These are phyloP conservation scores for Cordylochernes scorpioides DNA, from an alignment of 2,888 invertebrate genomes.

Conservation along the genomic window DNA sequence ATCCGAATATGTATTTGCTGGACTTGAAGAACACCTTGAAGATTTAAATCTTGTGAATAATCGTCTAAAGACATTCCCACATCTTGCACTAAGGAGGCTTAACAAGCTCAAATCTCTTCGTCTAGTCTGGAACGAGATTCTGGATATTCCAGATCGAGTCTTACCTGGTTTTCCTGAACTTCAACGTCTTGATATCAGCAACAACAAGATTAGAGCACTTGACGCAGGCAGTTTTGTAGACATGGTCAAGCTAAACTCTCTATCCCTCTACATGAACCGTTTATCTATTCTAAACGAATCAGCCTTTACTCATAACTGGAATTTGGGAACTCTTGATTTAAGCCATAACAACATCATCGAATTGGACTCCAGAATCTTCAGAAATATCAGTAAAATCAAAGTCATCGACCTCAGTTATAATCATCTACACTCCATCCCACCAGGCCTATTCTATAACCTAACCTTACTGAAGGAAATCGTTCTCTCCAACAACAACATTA, in stretches of 20 bases:
- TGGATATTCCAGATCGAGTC: conserved; percentile 38
- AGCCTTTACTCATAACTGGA: conserved; percentile 41
- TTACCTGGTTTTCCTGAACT: conserved; percentile 42
- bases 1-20: conserved; percentile 54
- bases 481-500: conserved; percentile 60
- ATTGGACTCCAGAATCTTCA: conserved; percentile 44
- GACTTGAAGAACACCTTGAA: conserved; percentile 44
- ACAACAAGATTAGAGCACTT: conserved; percentile 51
- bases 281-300: conserved; percentile 42
- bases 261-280: conserved; percentile 57
- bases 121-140: conserved; percentile 49
- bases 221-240: conserved; percentile 47
- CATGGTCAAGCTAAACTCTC: conserved; percentile 40
- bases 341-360: conserved; percentile 50
- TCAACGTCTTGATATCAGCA: conserved; percentile 50
- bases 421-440: conserved; percentile 49
- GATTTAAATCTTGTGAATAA: conserved; percentile 70
- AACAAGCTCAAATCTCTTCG: conserved; percentile 36
- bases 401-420: conserved; percentile 66
- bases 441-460: conserved; percentile 50
- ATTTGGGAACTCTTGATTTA: conserved; percentile 54
- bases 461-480: conserved; percentile 53
- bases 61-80: conserved; percentile 50
- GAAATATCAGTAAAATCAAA: conserved; percentile 42
- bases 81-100: conserved; percentile 45